phyloP scores from a whole-genome alignment of 2,113 vertebrate genomes.

The Gymnocephalus cernua region DNA sequence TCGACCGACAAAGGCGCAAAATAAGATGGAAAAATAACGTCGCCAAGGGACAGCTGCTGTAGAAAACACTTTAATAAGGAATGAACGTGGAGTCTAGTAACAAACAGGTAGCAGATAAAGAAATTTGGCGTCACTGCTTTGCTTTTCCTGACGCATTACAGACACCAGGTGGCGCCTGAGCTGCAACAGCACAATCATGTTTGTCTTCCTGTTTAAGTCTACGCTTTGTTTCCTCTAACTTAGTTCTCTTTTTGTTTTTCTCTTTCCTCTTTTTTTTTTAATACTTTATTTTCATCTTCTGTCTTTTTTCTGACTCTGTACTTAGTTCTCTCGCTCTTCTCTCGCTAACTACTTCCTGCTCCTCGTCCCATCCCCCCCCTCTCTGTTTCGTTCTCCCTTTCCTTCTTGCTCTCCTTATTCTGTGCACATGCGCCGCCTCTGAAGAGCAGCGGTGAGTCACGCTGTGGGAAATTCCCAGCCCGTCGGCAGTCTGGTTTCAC shows the following conservation, averaged over 20 bases:
- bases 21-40: slow-evolving; percentile 34
- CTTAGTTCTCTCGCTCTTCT: background rate
- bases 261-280: slow-evolving; percentile 20
- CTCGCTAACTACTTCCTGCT: slow-evolving; percentile 49
- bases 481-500: slow-evolving; percentile 71
- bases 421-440: slow-evolving; percentile 69
- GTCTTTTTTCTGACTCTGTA: background rate
- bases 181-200: background rate
- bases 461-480: slow-evolving; percentile 83
- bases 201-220: slow-evolving; percentile 1
- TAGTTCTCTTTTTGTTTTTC: slow-evolving; percentile 21
- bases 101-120: slow-evolving; percentile 33
- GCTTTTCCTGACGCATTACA: slow-evolving; percentile 10
- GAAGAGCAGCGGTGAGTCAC: slow-evolving; percentile 76
- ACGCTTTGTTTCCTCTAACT: background rate
- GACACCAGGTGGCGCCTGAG: slow-evolving; percentile 79
- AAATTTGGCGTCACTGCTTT: background rate
- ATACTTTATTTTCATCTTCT: slow-evolving; percentile 28
- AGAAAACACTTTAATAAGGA: slow-evolving; percentile 49
- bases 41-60: slow-evolving; percentile 49
- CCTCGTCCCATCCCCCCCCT: slow-evolving; percentile 32
- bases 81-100: slow-evolving; percentile 24
- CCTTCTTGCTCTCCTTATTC: slow-evolving; percentile 53
- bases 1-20: slow-evolving; percentile 25
- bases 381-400: slow-evolving; percentile 40